phyloP scores from a whole-genome alignment of 2,113 vertebrate genomes.

The Rhinogobius similis region DNA sequence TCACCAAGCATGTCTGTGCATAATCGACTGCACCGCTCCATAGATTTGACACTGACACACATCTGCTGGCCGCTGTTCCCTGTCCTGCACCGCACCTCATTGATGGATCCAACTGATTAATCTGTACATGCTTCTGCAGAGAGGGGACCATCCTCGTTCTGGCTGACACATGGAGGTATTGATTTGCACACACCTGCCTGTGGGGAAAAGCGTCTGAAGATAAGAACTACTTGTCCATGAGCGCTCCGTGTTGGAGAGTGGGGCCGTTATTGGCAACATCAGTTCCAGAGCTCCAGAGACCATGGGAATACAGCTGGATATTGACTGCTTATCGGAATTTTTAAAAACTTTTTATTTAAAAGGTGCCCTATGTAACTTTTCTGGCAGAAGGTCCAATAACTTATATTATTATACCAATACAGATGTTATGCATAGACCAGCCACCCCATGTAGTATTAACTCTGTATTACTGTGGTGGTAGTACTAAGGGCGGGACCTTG shows the following conservation, averaged over 20 bases:
- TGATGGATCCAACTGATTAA: constrained; percentile 40
- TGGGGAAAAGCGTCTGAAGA: constrained; percentile 44
- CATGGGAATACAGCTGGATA: no score
- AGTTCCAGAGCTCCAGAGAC: constrained; percentile 9
- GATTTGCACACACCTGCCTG: constrained; percentile 48
- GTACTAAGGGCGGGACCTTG: no score
- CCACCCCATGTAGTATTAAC: no score
- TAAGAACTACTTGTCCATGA: constrained; percentile 51
- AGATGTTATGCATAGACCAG: no score
- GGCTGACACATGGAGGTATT: constrained; percentile 45
- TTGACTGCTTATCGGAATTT: no score
- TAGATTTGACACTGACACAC: constrained; percentile 10
- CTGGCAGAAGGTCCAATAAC: no score
- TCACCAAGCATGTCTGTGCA: constrained; percentile 62
- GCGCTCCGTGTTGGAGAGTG: constrained; percentile 15
- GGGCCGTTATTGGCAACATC: constrained; percentile 14
- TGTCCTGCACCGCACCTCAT: constrained; percentile 36
- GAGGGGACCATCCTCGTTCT: constrained; percentile 40
- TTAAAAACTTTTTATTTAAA: no score
- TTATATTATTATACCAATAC: no score
- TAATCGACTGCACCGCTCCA: constrained; percentile 50
- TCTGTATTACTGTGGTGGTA: no score
- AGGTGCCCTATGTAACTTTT: no score
- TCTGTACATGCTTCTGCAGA: constrained; percentile 43
- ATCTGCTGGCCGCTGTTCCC: constrained; percentile 30